Evolutionary conservation across 2,888 invertebrate species (phyloP), one percentile per base, ranked within the genome.

Genomic region (Hypsopygia costalis): DNA sequence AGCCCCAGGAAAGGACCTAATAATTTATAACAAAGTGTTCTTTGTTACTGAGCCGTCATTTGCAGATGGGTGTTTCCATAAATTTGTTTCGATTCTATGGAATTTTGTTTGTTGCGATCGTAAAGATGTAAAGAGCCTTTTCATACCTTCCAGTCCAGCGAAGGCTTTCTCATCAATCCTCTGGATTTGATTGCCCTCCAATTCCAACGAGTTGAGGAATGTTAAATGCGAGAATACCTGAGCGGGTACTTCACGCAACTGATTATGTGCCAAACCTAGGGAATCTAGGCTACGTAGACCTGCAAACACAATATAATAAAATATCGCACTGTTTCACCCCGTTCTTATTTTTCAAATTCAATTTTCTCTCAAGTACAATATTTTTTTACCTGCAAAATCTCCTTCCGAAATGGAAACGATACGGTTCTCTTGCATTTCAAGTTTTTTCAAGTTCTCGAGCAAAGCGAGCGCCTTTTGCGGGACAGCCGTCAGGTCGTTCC

Each of bases 371-470:
- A 16, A 16, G 4, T 16, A 16, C 16, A 16, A 16, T 16, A 22
- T 22, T 7, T n/a, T 28, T 11, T 10, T 22, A 95, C 97, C 97
- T 85, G 93, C 93, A 72, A 97, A 97, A 73, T 97, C 96, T 25
- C 95, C 95, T 68, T 95, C 95, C 32, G 91, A 85, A 51, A 97
- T 95, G 21, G 90, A 82, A 30, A 91, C 89, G 45, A 97, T 95
- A 51, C 92, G 91, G 70, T 97, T 97, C 69, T 96, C 96, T 66
- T 96, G 96, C 88, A 97, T 92, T 80, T 97, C 97, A 35, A 97
- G 89, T 65, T 95, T 97, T 75, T 94, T 95, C 52, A 97, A 81
- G 58, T 93, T 95, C 62, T 94, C 94, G 52, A 97, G 86, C 44
- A 94, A 91, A 0, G 93, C 92, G n/a, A 97, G 91, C 0, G 97